phyloP scores from a whole-genome alignment of 2,888 invertebrate species.

The Exephanes ischioxanthus region DNA sequence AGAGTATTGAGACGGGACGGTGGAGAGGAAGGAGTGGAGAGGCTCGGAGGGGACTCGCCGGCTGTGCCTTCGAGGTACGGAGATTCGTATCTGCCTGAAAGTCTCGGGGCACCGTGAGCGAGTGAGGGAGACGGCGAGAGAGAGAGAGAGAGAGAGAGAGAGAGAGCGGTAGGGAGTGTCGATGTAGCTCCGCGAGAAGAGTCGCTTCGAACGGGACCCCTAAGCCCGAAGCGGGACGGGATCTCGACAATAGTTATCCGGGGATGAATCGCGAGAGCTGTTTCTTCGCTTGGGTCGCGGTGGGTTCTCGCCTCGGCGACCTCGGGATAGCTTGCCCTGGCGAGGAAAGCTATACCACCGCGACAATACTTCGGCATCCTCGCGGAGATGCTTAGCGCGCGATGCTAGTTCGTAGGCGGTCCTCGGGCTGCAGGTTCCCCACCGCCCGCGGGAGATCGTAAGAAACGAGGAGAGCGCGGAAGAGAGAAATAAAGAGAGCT shows the following conservation, averaged over 20 bases:
- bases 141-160: neutral
- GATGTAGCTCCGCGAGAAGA: constrained; percentile 61
- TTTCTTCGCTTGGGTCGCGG: constrained; percentile 40
- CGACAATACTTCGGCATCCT: constrained; percentile 79
- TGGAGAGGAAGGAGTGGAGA: constrained; percentile 41
- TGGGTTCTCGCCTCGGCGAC: constrained; percentile 52
- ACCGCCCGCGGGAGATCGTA: constrained; percentile 63
- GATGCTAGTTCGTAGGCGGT: constrained; percentile 68
- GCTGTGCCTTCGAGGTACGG: constrained; percentile 74
- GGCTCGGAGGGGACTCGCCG: constrained; percentile 52
- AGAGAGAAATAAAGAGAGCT: constrained; percentile 41
- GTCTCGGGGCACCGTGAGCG: constrained; percentile 70
- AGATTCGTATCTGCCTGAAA: constrained; percentile 82
- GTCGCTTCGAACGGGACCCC: constrained; percentile 82
- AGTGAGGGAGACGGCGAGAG: neutral
- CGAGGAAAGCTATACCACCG: neutral
- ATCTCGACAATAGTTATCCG: constrained; percentile 70
- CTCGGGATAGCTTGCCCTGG: constrained; percentile 25
- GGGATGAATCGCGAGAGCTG: constrained; percentile 42
- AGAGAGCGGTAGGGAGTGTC: constrained; percentile 10
- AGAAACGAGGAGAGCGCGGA: constrained; percentile 30
- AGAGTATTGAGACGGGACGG: constrained; percentile 32
- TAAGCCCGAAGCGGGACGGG: constrained; percentile 81
- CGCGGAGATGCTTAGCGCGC: constrained; percentile 58
- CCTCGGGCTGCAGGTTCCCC: constrained; percentile 56